Conservation (phyloP, 92 coral and sea anemone genomes). For the Pocillopora meandrina region DNA sequence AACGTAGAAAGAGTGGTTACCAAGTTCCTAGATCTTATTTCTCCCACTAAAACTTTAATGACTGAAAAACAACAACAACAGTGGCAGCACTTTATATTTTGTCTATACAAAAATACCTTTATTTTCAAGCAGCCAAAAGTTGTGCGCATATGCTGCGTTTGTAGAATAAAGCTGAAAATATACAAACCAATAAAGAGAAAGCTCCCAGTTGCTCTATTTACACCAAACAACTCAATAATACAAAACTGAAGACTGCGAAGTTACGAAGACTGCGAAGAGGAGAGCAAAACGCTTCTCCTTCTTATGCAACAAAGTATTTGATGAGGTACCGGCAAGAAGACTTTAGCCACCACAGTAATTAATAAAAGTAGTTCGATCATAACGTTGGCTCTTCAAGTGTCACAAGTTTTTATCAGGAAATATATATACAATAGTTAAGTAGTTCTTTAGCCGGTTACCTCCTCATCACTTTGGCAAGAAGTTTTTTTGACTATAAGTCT, state of each 20-base stretch:
- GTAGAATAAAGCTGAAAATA: conserved; percentile 22
- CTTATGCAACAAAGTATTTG: not conserved
- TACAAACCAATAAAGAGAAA: conserved; percentile 13
- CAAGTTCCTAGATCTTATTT: too few relatives aligned
- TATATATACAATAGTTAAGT: too few relatives aligned
- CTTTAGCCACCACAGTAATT: not conserved
- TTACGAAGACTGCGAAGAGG: not conserved
- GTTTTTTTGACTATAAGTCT: too few relatives aligned
- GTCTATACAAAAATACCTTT: conserved; percentile 53
- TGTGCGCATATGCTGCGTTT: conserved; percentile 19
- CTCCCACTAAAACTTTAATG: too few relatives aligned
- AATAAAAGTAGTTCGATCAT: not conserved
- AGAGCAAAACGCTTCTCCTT: not conserved
- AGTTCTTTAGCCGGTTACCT: too few relatives aligned
- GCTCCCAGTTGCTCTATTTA: conserved; percentile 8
- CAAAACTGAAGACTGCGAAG: not conserved
- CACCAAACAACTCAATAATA: conserved; percentile 8
- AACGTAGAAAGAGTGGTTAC: too few relatives aligned
- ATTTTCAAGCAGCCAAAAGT: conserved; percentile 39
- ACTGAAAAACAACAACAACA: not conserved
- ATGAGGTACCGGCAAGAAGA: not conserved
- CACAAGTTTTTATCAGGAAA: too few relatives aligned
- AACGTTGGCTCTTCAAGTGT: too few relatives aligned
- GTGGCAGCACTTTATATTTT: not conserved
- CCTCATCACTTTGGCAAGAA: too few relatives aligned